Conservation (phyloP, 2,888 invertebrate species). For the Drosophila helvetica region DNA sequence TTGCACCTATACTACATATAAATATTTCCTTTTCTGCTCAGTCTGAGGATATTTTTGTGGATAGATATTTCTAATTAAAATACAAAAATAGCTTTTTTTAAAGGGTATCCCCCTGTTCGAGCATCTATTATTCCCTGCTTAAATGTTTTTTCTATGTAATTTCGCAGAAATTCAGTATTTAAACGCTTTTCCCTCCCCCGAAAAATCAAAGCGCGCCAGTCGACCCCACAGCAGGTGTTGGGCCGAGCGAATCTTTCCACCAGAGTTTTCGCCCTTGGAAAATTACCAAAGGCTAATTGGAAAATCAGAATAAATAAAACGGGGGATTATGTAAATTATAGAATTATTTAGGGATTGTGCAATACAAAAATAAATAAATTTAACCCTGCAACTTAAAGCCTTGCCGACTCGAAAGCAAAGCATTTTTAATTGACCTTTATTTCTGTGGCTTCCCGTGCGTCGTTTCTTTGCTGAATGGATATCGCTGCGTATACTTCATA, state of each 20-base stretch:
- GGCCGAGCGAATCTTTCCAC: neutral
- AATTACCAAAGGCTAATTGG: conserved; percentile 21
- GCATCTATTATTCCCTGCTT: neutral
- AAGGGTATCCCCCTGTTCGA: neutral
- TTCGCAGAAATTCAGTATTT: conserved; percentile 45
- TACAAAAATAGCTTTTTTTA: too few species aligned
- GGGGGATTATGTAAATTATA: conserved; percentile 19
- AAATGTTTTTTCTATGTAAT: conserved; percentile 33
- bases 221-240: conserved; percentile 25
- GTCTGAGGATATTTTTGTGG: too few species aligned
- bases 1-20: too few species aligned
- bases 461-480: conserved; percentile 8
- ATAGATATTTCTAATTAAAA: too few species aligned
- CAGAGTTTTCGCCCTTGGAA: conserved; percentile 3
- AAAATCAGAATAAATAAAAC: conserved; percentile 35
- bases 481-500: conserved; percentile 53
- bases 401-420: neutral
- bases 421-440: conserved; percentile 8
- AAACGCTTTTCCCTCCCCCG: conserved; percentile 17
- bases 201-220: conserved; percentile 38
- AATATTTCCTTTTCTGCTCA: too few species aligned
- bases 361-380: conserved; percentile 3
- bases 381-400: neutral
- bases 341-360: neutral
- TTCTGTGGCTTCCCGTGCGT: neutral